phyloP scores from a whole-genome alignment of 1,140 invertebrate species.

The Hypsibius dujardini region DNA sequence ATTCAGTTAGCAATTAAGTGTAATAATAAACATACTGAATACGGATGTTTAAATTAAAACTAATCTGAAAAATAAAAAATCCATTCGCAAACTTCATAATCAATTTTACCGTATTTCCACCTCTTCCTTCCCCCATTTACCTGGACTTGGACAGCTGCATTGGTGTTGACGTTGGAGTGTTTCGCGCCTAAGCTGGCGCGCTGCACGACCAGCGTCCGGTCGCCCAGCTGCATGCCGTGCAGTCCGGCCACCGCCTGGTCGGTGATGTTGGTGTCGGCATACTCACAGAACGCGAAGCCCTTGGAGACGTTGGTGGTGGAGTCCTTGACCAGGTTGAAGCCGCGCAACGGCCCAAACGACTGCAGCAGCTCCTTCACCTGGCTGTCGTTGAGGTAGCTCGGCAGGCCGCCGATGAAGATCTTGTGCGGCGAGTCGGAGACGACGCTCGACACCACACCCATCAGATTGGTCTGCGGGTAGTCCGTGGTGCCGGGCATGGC shows the following conservation, averaged over 20 bases:
- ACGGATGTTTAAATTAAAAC: too few relatives aligned
- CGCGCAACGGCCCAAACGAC: conserved; percentile 88
- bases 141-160: conserved; percentile 64
- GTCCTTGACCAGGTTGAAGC: conserved; percentile 97
- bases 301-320: conserved; percentile 89
- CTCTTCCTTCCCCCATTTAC: too few relatives aligned
- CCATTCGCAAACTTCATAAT: too few relatives aligned
- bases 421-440: conserved; percentile 87
- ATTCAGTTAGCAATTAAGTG: too few relatives aligned
- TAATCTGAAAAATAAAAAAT: too few relatives aligned
- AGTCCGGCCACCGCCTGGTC: conserved; percentile 95
- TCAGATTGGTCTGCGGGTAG: conserved; percentile 50
- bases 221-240: conserved; percentile 97
- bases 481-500: conserved; percentile 92
- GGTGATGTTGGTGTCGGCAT: conserved; percentile 86
- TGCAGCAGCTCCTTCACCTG: conserved; percentile 95
- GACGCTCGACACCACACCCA: conserved; percentile 53
- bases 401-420: conserved; percentile 97
- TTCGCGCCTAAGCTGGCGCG: conserved; percentile 83
- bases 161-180: conserved; percentile 53
- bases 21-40: too few relatives aligned
- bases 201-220: conserved; percentile 96
- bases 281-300: conserved; percentile 98
- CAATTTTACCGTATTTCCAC: too few relatives aligned
- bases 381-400: conserved; percentile 97